A percentile compares a stretch with the other conserved stretches of the same genome.
Conservation (phyloP, 2,113 vertebrate genomes). For the Atractosteus spatula region DNA sequence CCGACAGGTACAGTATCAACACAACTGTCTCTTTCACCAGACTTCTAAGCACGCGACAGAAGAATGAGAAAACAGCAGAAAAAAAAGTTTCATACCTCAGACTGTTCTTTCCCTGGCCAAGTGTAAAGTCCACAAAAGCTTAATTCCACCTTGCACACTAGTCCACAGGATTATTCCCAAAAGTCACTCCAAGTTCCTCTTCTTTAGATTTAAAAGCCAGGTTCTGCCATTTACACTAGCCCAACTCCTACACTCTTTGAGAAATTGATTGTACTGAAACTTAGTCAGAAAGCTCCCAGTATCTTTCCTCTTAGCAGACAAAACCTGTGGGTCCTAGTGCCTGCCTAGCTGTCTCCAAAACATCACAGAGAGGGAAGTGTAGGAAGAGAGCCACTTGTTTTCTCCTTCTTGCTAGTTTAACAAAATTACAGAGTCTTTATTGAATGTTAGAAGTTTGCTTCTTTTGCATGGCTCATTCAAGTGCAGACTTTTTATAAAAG, state of each 20-base stretch:
- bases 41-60: not conserved
- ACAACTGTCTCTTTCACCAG: not conserved
- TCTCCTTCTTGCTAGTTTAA: no score
- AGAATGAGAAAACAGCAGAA: not conserved
- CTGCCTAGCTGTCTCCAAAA: not conserved
- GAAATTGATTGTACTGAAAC: conserved; percentile 30
- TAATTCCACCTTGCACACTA: conserved; percentile 19
- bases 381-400: no score
- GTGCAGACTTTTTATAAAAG: no score
- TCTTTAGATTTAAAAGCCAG: conserved; percentile 10
- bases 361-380: no score
- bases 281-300: conserved; percentile 19
- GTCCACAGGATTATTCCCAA: conserved; percentile 15
- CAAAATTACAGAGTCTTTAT: no score
- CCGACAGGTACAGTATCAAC: conserved; percentile 4
- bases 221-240: conserved; percentile 21
- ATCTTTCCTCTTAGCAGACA: not conserved
- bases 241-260: conserved; percentile 22
- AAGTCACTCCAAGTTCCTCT: not conserved
- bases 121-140: conserved; percentile 3
- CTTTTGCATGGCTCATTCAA: no score
- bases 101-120: conserved; percentile 14
- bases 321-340: conserved; percentile 23
- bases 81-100: conserved; percentile 16
- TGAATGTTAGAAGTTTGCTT: no score